A percentile compares a stretch with the other conserved stretches of the same genome.
Conservation (phyloP, 1,140 invertebrate species). For the Trialeurodes vaporariorum region DNA sequence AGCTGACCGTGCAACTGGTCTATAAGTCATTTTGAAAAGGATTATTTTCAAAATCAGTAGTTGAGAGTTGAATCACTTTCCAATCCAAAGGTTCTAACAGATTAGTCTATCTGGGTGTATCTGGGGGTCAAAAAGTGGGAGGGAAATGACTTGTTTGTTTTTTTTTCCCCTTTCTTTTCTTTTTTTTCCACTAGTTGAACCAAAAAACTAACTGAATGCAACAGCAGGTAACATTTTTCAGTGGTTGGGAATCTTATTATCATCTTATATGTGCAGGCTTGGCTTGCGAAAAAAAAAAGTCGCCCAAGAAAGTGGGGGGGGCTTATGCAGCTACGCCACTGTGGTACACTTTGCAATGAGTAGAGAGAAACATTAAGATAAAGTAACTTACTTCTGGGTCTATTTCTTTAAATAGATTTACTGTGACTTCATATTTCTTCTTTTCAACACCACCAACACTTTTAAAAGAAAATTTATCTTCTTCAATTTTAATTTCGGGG, state of each 20-base stretch:
- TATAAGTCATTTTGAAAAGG: too few species aligned
- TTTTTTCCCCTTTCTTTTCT: too few species aligned
- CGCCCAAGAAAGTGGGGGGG: background rate
- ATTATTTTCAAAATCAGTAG: too few species aligned
- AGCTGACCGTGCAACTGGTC: too few species aligned
- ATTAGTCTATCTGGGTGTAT: too few species aligned
- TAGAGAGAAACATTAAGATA: background rate
- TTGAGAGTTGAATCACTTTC: too few species aligned
- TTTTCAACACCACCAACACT: constrained; percentile 73
- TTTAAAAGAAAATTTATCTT: constrained; percentile 69
- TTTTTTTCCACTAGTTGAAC: too few species aligned
- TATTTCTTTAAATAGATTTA: constrained; percentile 72
- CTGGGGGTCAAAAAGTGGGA: too few species aligned
- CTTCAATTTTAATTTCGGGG: constrained; percentile 68
- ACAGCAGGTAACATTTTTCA: background rate
- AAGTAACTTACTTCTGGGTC: constrained; percentile 59
- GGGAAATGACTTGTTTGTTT: too few species aligned
- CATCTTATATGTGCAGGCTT: background rate
- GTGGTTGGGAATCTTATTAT: too few species aligned
- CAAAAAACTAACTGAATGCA: too few species aligned
- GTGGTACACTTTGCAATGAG: background rate
- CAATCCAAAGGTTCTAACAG: too few species aligned
- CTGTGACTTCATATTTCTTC: constrained; percentile 70
- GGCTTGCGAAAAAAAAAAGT: background rate
- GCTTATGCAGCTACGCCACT: constrained; percentile 34